Percentiles rank a stretch among this genome's conserved stretches.
These are phyloP conservation scores for Struthidea cinerea DNA, from an alignment of 2,113 vertebrate species.

Conservation along the genomic window DNA sequence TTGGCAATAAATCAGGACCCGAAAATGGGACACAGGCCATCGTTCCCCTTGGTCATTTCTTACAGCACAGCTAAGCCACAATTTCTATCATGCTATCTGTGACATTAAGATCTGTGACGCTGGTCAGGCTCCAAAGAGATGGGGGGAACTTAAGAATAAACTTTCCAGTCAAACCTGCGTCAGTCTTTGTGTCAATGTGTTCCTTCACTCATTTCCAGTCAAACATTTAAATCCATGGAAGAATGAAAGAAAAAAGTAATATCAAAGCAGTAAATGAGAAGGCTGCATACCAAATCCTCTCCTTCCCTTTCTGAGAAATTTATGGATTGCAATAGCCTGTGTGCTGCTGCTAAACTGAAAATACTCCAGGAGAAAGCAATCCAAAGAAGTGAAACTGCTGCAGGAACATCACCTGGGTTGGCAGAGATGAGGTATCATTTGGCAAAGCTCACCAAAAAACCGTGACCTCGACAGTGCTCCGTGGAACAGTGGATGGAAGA, in stretches of 20 bases:
- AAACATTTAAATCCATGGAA: neutral
- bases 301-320: neutral
- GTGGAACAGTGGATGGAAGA: fast-evolving
- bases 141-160: neutral
- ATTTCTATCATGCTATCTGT: neutral
- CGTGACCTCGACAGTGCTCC: fast-evolving
- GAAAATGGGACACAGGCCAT: neutral
- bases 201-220: neutral
- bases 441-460: neutral
- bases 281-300: neutral
- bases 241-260: neutral
- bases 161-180: neutral
- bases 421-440: too few species aligned
- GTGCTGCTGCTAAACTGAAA: neutral
- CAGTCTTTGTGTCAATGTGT: neutral
- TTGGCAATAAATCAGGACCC: neutral
- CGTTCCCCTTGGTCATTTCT: neutral
- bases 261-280: neutral
- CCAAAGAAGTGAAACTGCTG: neutral
- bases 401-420: neutral
- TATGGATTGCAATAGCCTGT: neutral
- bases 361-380: neutral
- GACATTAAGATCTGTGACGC: neutral
- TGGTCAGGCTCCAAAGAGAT: neutral
- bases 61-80: neutral